A percentile compares a stretch with the other conserved stretches of the same genome.
Evolutionary conservation across 64 coral and sea anemone species (phyloP).

Genomic region (Hydrozoanthus tunicans): DNA sequence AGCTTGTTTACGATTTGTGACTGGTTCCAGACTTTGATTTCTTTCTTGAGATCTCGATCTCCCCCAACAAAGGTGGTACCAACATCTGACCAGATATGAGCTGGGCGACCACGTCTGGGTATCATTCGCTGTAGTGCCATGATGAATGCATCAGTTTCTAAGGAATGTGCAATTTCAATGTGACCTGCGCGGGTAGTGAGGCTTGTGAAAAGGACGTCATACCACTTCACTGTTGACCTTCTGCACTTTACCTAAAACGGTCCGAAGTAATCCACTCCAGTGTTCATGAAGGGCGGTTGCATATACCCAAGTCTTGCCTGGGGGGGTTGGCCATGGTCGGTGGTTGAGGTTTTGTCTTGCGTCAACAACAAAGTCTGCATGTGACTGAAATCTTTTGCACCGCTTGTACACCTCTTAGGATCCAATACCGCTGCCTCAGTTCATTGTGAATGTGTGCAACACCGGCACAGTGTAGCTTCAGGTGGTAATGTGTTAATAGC

Average conservation of each 20-base stretch:
- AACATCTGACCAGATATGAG: background rate
- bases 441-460: background rate
- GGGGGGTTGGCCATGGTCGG: conserved; percentile 17
- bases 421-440: conserved; percentile 14
- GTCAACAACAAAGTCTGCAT: background rate
- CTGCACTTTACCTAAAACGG: background rate
- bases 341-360: conserved; percentile 9
- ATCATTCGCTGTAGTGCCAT: conserved; percentile 7
- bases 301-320: background rate
- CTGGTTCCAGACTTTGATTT: background rate
- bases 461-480: background rate
- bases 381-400: background rate
- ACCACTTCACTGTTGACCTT: background rate
- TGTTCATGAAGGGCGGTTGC: conserved; percentile 15
- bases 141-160: background rate
- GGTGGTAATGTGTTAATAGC: background rate
- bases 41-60: background rate
- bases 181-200: background rate
- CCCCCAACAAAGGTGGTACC: background rate
- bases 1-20: background rate
- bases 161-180: background rate
- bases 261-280: conserved; percentile 16
- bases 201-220: background rate
- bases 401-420: conserved; percentile 5
- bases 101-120: background rate